Evolutionary conservation across 2,797 vertebrate species (phyloP).

Genomic region (Coilia nasus): DNA sequence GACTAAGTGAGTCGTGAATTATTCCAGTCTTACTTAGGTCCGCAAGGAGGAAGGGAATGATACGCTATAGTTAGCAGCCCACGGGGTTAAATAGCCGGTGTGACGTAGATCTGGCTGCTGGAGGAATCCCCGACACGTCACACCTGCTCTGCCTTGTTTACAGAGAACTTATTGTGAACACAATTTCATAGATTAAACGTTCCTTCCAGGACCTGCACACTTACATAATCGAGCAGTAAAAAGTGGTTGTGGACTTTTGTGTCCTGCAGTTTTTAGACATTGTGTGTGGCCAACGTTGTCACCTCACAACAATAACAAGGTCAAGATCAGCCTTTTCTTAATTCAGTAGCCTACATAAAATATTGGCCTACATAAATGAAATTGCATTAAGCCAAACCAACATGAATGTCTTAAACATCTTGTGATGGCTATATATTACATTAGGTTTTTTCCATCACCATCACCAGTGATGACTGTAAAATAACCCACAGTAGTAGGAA

Average conservation of each 20-base stretch:
- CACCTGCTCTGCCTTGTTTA: background rate
- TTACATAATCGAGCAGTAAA: slow-evolving; percentile 10
- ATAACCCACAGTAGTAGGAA: background rate
- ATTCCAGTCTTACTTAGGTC: background rate
- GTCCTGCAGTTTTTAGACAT: background rate
- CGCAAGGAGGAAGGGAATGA: slow-evolving; percentile 9
- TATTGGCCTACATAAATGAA: no score
- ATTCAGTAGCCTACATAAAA: no score
- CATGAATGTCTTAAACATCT: no score
- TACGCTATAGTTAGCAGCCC: slow-evolving; percentile 10
- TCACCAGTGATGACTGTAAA: no score
- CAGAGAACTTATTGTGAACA: background rate
- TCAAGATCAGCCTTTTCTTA: background rate
- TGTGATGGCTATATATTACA: no score
- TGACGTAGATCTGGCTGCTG: background rate
- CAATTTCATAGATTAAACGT: slow-evolving; percentile 11
- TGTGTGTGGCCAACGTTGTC: no score
- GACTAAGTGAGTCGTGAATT: no score
- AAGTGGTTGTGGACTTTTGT: background rate
- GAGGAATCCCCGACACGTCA: slow-evolving; percentile 24
- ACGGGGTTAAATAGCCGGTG: background rate
- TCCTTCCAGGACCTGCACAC: background rate
- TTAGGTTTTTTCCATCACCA: no score
- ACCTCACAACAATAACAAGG: background rate
- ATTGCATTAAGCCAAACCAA: no score